Conservation (phyloP, 2,113 vertebrate species). For the Suricata suricatta region DNA sequence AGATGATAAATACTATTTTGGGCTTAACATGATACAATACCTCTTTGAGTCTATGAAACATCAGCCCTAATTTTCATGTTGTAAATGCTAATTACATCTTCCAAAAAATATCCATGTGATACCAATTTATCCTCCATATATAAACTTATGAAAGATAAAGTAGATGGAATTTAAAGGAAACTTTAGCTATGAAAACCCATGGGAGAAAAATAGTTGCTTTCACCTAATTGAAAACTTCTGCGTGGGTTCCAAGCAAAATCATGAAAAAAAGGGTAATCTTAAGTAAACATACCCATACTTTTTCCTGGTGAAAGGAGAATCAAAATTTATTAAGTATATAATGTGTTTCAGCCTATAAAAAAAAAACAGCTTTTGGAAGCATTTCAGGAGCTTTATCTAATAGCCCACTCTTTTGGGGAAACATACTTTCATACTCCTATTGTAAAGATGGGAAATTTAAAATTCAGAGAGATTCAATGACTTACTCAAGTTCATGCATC, state of each 20-base stretch:
- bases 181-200: background rate
- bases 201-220: background rate
- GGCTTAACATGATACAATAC: background rate
- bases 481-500: background rate
- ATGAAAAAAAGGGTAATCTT: background rate
- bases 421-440: background rate
- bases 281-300: background rate
- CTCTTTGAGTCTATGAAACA: background rate
- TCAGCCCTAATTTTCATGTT: background rate
- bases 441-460: background rate
- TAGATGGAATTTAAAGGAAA: background rate
- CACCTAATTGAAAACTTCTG: background rate
- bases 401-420: background rate
- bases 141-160: background rate
- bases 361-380: background rate
- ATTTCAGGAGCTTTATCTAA: background rate
- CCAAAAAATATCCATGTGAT: background rate
- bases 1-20: conserved; percentile 1
- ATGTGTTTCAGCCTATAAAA: background rate
- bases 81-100: conserved; percentile 25
- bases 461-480: background rate
- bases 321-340: background rate
- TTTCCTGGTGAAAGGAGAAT: background rate
- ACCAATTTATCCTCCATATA: background rate
- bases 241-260: background rate